Percentiles rank a stretch among this genome's conserved stretches.
Evolutionary conservation across 2,888 invertebrate genomes (phyloP).

Genomic region (Microctonus aethiopoides): DNA sequence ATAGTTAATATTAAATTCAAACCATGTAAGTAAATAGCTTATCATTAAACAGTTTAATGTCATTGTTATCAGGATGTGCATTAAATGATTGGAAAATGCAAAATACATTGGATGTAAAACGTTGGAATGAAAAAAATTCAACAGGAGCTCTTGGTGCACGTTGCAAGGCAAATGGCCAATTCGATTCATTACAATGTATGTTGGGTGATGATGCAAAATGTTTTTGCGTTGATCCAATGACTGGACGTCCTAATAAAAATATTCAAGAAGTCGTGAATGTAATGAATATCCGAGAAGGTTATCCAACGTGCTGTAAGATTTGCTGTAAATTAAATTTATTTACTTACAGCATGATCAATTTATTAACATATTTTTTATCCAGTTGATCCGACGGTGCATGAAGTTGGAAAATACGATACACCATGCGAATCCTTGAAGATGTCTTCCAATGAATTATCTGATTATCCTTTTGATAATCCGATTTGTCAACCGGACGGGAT

Average conservation of each 20-base stretch:
- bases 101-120: slow-evolving; percentile 60
- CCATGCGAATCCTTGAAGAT: slow-evolving; percentile 63
- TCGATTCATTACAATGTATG: slow-evolving; percentile 76
- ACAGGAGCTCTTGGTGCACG: slow-evolving; percentile 60
- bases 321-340: too few relatives aligned
- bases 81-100: slow-evolving; percentile 69
- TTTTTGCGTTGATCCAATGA: slow-evolving; percentile 72
- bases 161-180: slow-evolving; percentile 76
- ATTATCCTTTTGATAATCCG: slow-evolving; percentile 52
- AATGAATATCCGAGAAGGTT: slow-evolving; percentile 53
- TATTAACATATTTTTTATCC: slow-evolving; percentile 29
- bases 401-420: slow-evolving; percentile 61
- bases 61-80: slow-evolving; percentile 70
- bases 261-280: slow-evolving; percentile 54
- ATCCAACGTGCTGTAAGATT: slow-evolving; percentile 65
- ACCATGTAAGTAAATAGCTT: too few relatives aligned
- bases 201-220: slow-evolving; percentile 67
- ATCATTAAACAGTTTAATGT: background rate
- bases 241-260: slow-evolving; percentile 68
- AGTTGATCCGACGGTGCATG: slow-evolving; percentile 65
- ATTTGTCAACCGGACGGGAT: slow-evolving; percentile 70
- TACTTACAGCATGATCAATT: background rate
- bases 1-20: too few relatives aligned
- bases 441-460: slow-evolving; percentile 41
- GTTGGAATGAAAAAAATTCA: slow-evolving; percentile 63